Conservation (phyloP, 1,140 invertebrate species). For the Saccostrea echinata region DNA sequence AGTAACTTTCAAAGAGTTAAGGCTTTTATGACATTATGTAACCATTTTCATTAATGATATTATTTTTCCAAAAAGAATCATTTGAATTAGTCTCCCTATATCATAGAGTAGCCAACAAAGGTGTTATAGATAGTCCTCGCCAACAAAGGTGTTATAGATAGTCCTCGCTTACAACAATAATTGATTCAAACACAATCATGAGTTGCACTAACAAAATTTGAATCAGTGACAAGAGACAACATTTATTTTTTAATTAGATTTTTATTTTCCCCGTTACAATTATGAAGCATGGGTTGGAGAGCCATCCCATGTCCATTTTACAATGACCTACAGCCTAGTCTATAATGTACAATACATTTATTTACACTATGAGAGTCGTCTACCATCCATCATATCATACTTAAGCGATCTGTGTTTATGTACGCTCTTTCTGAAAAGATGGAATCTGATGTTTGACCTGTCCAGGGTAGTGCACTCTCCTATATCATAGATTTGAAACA, state of each 20-base stretch:
- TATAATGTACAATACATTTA: slow-evolving; percentile 12
- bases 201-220: too few species aligned
- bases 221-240: too few species aligned
- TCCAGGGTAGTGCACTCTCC: slow-evolving; percentile 34
- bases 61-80: too few species aligned
- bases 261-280: slow-evolving; percentile 28
- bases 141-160: too few species aligned
- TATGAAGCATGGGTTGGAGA: slow-evolving; percentile 8
- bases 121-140: too few species aligned
- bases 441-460: slow-evolving; percentile 14
- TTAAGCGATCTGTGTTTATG: slow-evolving; percentile 33
- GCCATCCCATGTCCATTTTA: slow-evolving; percentile 22
- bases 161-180: too few species aligned
- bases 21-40: too few species aligned
- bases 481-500: background rate
- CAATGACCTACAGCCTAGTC: background rate
- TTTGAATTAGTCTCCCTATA: too few species aligned
- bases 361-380: slow-evolving; percentile 38
- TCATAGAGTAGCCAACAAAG: background rate
- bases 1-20: too few species aligned
- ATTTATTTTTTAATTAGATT: too few species aligned
- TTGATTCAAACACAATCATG: too few species aligned
- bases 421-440: slow-evolving; percentile 10
- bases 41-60: too few species aligned
- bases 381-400: slow-evolving; percentile 36